Percentiles rank a stretch among this genome's conserved stretches.
Evolutionary conservation across 2,113 vertebrate species (phyloP).

Genomic region (Fulica atra): DNA sequence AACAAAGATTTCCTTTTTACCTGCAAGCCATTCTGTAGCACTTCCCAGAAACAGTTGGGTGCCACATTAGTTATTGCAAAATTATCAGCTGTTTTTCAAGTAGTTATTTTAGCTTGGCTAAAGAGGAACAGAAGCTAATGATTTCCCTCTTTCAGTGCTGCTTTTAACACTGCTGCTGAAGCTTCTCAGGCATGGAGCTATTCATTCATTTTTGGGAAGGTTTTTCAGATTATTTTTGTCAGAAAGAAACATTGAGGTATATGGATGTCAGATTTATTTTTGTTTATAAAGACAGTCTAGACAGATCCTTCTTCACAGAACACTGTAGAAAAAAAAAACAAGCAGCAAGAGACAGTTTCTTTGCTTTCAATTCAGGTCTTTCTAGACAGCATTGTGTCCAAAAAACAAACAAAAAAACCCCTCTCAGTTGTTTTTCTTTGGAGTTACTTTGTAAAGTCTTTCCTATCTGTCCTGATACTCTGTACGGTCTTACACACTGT

Average conservation of each 20-base stretch:
- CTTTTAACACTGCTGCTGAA: neutral
- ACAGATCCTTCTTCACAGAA: neutral
- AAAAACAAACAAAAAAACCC: neutral
- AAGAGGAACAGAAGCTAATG: neutral
- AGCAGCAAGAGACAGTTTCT: neutral
- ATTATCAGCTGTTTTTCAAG: neutral
- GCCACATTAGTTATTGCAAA: neutral
- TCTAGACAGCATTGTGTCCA: neutral
- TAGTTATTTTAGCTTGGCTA: neutral
- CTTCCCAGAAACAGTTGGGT: neutral
- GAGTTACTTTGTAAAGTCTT: neutral
- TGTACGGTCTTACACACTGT: neutral
- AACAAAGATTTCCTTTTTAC: neutral
- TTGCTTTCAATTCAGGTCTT: neutral
- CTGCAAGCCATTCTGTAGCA: neutral
- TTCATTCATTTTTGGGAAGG: neutral
- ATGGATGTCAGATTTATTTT: neutral
- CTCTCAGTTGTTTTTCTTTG: neutral
- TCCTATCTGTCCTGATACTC: neutral
- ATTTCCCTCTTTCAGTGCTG: neutral
- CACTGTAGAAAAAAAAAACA: neutral
- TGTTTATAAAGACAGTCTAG: neutral
- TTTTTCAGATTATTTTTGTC: neutral
- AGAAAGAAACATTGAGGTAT: neutral
- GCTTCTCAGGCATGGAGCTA: neutral